Conservation (phyloP, 2,797 vertebrate species). For the Pantherophis vulpinus region DNA sequence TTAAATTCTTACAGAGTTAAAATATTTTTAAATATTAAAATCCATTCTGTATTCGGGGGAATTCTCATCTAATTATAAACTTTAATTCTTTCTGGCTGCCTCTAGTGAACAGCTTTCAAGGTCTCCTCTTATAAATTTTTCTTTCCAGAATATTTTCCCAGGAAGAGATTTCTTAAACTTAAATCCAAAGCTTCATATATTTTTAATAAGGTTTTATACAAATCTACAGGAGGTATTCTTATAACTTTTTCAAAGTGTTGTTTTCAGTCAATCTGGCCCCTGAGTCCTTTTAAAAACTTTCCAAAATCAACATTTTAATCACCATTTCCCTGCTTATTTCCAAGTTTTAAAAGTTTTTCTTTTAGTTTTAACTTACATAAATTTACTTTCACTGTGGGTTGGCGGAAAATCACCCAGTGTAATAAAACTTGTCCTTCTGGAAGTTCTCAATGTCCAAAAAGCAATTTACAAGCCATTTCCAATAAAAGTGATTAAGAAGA, state of each 20-base stretch:
- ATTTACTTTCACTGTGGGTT: background rate
- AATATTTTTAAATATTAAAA: background rate
- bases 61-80: background rate
- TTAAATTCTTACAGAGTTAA: background rate
- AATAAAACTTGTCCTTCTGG: background rate
- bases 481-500: background rate
- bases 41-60: background rate
- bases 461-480: background rate
- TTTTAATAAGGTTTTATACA: background rate
- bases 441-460: background rate
- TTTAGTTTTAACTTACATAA: background rate
- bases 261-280: background rate
- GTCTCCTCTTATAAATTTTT: background rate
- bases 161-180: background rate
- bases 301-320: background rate
- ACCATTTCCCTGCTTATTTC: background rate
- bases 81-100: background rate
- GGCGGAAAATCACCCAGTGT: background rate
- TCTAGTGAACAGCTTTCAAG: background rate
- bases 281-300: background rate
- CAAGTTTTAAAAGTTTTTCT: background rate
- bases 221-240: background rate
- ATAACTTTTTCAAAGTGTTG: background rate
- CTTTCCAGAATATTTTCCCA: background rate
- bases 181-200: background rate